Conservation (phyloP, 2,797 vertebrate species). For the Hybognathus amarus region DNA sequence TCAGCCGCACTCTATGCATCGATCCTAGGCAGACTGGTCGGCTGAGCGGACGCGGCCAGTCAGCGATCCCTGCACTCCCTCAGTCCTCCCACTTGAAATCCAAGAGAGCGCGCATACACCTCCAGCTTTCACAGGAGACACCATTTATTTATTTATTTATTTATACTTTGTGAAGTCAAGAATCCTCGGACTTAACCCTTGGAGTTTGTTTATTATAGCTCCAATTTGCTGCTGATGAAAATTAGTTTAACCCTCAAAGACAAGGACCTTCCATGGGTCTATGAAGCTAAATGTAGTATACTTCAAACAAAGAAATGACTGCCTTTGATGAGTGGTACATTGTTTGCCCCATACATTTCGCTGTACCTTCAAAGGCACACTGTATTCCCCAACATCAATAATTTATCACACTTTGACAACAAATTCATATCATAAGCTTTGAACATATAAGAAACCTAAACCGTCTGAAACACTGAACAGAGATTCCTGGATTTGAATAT, state of each 20-base stretch:
- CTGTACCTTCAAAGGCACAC: conserved; percentile 36
- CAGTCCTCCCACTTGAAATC: conserved; percentile 57
- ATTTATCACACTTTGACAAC: conserved; percentile 28
- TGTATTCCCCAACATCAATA: conserved; percentile 26
- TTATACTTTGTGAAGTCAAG: conserved; percentile 15
- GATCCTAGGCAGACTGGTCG: conserved; percentile 60
- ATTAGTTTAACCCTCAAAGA: conserved; percentile 9
- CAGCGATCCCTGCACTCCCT: conserved; percentile 59
- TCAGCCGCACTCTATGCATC: conserved; percentile 59
- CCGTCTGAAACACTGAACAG: neutral
- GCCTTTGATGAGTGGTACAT: conserved; percentile 31
- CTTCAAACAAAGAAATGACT: conserved; percentile 31
- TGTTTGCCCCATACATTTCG: conserved; percentile 21
- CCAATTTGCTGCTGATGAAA: conserved; percentile 15
- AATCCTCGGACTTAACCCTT: conserved; percentile 8
- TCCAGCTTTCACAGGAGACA: conserved; percentile 29
- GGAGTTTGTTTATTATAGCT: conserved; percentile 2
- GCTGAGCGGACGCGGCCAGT: conserved; percentile 61
- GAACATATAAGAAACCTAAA: neutral
- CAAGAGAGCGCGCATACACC: conserved; percentile 36
- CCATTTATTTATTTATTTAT: conserved; percentile 51
- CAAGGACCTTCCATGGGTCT: conserved; percentile 4
- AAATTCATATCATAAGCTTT: conserved; percentile 18
- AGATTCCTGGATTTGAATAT: neutral
- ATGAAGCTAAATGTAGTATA: conserved; percentile 14